Base-by-base conservation (phyloP, 2,888 invertebrate genomes). In the Aproaerema taeniolella region DNA sequence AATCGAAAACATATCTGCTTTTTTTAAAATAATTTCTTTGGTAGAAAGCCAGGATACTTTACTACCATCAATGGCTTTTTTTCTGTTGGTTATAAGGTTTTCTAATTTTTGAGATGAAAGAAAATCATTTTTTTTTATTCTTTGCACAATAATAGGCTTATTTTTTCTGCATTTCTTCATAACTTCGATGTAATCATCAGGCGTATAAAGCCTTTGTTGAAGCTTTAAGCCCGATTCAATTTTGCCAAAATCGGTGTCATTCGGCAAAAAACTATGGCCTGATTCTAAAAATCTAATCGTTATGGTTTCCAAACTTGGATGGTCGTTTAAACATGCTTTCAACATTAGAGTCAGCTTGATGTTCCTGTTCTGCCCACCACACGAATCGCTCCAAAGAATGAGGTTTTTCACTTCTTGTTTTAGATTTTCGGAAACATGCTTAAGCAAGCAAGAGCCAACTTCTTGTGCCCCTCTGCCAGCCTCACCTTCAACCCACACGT, bases 311-410 rank as follows among this genome's bases (percentile, higher is more conserved):
- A 31, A 16, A n/a, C 8, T 31, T 5, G 31, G 31, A 31, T 31
- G 31, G n/a, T 5, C 12, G 6, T 26, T 7, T 11, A 35, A 25
- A 7, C 25, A 1, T 2, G 35, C 26, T 35, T 35, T 35, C 9
- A 35, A n/a, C 35, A 35, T 35, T 12, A n/a, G 9, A 9, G 14
- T 16, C 4, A 31, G 14, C 15, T 31, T 31, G 3, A 31, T 31
- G 12, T 31, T 31, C n/a, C 31, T 3, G n/a, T 35, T 35, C 14
- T 35, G 35, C 1, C 35, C 35, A 3, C 35, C 35, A 35, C 35
- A 35, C 12, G n/a, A 20, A 33, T 33, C 33, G 12, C 33, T 17
- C 33, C 33, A 33, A 11, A 33, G 24, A 5, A 20, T 15, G 10
- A 35, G 14, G 8, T 35, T 5, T 20, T 24, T 13, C 8, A 14